Base-by-base conservation (phyloP, 2,888 invertebrate genomes). In the Orthonychiurus folsomi region DNA sequence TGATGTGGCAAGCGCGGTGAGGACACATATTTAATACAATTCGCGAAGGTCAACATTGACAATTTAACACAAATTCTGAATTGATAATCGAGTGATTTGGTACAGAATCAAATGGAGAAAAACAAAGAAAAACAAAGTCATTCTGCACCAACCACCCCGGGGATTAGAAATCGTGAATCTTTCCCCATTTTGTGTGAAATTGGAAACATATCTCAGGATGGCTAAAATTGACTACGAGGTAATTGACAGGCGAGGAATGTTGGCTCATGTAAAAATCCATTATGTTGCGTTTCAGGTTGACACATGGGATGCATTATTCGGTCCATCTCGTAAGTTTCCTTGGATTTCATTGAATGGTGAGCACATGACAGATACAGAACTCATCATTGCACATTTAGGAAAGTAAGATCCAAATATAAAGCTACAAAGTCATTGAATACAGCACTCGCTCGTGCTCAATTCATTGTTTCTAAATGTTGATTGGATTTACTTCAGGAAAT, bases 271-370 rank as follows among this genome's bases (percentile, higher is more conserved):
- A 9, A 37, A 37, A 37, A 37, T 37, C 37, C n/a, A n/a, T n/a
- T n/a, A n/a, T n/a, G n/a, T n/a, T n/a, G n/a, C n/a, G n/a, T n/a
- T n/a, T 15, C 37, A 37, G 37, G 37, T 37, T 37, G 37, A 37
- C 37, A 37, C 37, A 15, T 9, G 5, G 37, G 37, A 37, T 37
- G 37, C 37, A 37, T 37, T 37, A 37, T 63, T 56, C 48, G 63
- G 67, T 12, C 65, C 64, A n/a, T 62, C 55, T 48, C 66, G 63
- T 2, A 68, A 70, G 62, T 63, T 65, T 21, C 71, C 71, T n/a
- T 71, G 69, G 69, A 71, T 71, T 21, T 66, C 68, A 3, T 26
- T 69, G 28, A 69, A 71, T 56, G 69, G 71, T n/a, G 50, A 66
- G n/a, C 68, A 71, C 50, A 50, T 67, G 18, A 56, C 58, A 1